Evolutionary conservation across 2,113 vertebrate genomes (phyloP), one percentile per base, ranked within the genome.

Genomic region (Etheostoma cragini): DNA sequence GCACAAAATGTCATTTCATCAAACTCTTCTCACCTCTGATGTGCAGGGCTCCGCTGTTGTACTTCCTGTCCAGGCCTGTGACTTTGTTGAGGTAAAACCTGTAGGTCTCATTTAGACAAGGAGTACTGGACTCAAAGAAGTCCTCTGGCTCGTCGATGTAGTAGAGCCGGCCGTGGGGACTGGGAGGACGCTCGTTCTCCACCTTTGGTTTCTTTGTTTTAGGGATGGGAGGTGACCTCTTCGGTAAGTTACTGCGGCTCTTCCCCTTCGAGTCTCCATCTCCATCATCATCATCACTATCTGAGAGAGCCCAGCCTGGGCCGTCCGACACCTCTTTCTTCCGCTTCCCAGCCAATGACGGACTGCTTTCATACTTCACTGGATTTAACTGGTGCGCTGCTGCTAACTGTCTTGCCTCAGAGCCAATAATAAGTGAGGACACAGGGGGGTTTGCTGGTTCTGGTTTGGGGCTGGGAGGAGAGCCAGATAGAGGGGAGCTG

Each of bases 81-180:
- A 99, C 98, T 94, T 97, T 97, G 38, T 97, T 98, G 76, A 99
- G 97, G 85, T 98, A 98, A 88, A 99, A 98, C 15, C 95, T 93
- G 92, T 96, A 99, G 7, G 84, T 92, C 81, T 96, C 96, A 35
- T 94, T 94, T 57, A 90, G 92, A 76, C 93, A 90, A 45, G 97
- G 82, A 57, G 96, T 57, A 82, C 94, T 96, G 30, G 94, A 88
- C 46, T 98, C 97, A 8, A 96, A 97, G 84, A 94, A 94, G 91
- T 97, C 96, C 6, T 91, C 84, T 0, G 94, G 88, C 80, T 88
- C 91, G 12, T 90, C 91, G 33, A 82, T 81, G 60, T 91, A 94
- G 86, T 94, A 94, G 15, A 76, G 4, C 0, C 86, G 75, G 0
- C 94, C 89, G 0, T 92, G 85, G 24, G 68, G 88, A 61, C 86